These are phyloP conservation scores for Lasioglossum oenotherae DNA, from an alignment of 2,888 invertebrate genomes.

Conservation along the genomic window DNA sequence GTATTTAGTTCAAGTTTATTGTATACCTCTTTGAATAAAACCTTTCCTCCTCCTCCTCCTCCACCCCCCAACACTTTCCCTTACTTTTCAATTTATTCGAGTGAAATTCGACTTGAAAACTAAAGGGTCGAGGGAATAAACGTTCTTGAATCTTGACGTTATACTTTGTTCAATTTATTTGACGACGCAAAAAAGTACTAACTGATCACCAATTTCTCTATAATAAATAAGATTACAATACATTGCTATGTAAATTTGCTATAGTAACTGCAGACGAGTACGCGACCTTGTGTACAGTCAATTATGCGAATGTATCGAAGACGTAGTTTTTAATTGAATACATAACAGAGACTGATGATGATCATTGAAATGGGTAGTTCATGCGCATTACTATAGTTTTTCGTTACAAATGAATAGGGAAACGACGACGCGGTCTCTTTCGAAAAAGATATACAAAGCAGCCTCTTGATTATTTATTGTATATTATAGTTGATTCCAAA, in stretches of 20 bases:
- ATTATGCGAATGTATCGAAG: slow-evolving; percentile 70
- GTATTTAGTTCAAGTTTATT: slow-evolving; percentile 33
- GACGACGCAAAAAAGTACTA: slow-evolving; percentile 68
- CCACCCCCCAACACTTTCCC: not conserved
- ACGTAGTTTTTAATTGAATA: slow-evolving; percentile 61
- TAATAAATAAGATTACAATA: slow-evolving; percentile 75
- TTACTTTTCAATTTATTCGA: too few species aligned
- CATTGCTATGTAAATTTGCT: slow-evolving; percentile 69
- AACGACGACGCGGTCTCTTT: slow-evolving; percentile 28
- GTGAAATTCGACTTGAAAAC: too few species aligned
- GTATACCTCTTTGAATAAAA: slow-evolving; percentile 14
- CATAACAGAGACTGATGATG: slow-evolving; percentile 47
- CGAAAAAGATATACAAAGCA: slow-evolving; percentile 26
- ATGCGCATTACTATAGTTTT: slow-evolving; percentile 45
- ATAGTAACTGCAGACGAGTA: slow-evolving; percentile 69
- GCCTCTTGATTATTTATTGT: slow-evolving; percentile 20
- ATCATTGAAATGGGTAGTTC: slow-evolving; percentile 50
- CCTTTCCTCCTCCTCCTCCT: not conserved
- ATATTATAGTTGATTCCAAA: slow-evolving; percentile 32
- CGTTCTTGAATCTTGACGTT: slow-evolving; percentile 42
- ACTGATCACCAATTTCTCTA: slow-evolving; percentile 73
- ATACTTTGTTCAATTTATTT: slow-evolving; percentile 69
- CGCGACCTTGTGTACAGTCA: slow-evolving; percentile 67
- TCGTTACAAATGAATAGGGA: slow-evolving; percentile 29
- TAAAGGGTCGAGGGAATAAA: slow-evolving; percentile 42